Evolutionary conservation across 2,888 invertebrate genomes (phyloP).

Genomic region (Hypercompe scribonia): DNA sequence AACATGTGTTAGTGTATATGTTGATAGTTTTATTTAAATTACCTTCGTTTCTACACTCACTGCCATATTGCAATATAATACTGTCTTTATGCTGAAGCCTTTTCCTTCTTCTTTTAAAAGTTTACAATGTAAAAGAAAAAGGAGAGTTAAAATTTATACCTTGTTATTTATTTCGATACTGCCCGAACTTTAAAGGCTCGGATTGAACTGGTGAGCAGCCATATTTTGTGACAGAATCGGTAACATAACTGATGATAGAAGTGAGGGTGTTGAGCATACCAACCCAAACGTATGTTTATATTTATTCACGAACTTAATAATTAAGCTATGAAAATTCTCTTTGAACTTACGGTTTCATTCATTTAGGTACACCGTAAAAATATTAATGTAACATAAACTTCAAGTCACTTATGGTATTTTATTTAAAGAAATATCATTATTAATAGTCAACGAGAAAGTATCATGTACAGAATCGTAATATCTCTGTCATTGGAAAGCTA

Average conservation of each 20-base stretch:
- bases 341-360: not conserved
- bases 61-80: not conserved
- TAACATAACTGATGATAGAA: not conserved
- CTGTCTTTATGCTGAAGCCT: no score
- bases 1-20: not conserved
- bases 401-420: not conserved
- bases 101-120: not conserved
- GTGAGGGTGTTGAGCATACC: not conserved
- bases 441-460: not conserved
- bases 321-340: not conserved
- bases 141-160: not conserved
- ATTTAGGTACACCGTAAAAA: not conserved
- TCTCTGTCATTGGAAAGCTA: slow-evolving; percentile 44
- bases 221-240: not conserved
- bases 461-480: not conserved
- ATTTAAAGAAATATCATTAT: not conserved
- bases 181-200: not conserved
- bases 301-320: not conserved
- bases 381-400: not conserved
- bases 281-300: not conserved
- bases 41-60: not conserved
- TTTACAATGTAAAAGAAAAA: not conserved
- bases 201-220: not conserved
- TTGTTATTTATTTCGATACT: not conserved
- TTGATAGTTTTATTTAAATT: not conserved